These are phyloP conservation scores for Cisticola juncidis DNA, from an alignment of 2,113 vertebrate genomes.

Conservation along the genomic window DNA sequence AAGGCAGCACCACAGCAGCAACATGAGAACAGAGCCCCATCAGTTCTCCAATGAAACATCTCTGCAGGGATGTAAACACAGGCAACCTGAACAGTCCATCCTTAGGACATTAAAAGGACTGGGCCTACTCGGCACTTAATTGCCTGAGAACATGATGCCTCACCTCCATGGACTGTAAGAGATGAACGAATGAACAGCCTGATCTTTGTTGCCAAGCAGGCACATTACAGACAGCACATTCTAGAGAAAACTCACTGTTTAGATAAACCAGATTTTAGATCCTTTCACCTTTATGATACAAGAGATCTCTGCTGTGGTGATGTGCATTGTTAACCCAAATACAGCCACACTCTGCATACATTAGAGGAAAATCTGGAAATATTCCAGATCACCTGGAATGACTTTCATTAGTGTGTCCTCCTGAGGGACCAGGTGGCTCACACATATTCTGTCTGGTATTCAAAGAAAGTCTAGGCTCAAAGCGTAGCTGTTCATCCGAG, in stretches of 20 bases:
- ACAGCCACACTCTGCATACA: not conserved
- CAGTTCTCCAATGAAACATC: not conserved
- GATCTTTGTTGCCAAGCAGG: not conserved
- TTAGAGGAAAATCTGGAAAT: not conserved
- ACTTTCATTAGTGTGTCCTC: not conserved
- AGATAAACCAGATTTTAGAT: not conserved
- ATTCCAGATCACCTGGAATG: not conserved
- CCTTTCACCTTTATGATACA: not conserved
- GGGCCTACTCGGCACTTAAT: not conserved
- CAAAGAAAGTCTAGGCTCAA: not conserved
- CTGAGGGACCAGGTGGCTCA: not conserved
- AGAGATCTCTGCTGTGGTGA: not conserved
- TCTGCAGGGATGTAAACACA: not conserved
- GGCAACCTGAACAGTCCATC: not conserved
- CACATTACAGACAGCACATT: not conserved
- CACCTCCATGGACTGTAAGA: not conserved
- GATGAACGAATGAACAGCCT: not conserved
- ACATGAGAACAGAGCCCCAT: not conserved
- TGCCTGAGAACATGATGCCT: not conserved
- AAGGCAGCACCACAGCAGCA: not conserved
- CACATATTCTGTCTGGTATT: not conserved
- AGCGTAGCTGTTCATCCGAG: not conserved
- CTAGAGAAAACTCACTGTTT: not conserved
- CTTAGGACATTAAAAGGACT: not conserved
- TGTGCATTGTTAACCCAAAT: not conserved